Base-by-base conservation (phyloP, 2,113 vertebrate species). In the Rhinopomastus cyanomelas region DNA sequence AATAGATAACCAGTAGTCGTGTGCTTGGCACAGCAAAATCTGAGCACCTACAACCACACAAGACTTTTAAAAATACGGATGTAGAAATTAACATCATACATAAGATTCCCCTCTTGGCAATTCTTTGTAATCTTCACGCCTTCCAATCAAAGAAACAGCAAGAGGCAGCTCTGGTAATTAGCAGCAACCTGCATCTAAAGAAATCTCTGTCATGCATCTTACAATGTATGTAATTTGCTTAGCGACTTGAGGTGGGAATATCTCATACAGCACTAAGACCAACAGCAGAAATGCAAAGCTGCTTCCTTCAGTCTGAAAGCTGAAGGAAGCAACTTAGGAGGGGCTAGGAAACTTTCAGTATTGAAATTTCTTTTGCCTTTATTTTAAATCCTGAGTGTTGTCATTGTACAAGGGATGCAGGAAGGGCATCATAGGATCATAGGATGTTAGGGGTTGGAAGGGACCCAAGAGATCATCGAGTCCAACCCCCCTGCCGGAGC, bases 191-290 rank as follows among this genome's bases (percentile, higher is more conserved):
- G 11, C 2, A 32, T 2, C 67, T 18, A 22, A 36, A 85, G 44
- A 89, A 60, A 51, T 8, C 20, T 23, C 60, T 17, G 12, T 37
- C 59, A 74, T 2, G 15, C 3, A 39, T 15, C 61, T 4, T 8
- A 2, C 30, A 32, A 17, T 14, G 11, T 8, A 37, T 10, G 25
- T 25, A 10, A 30, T 71, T 49, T 9, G 30, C 60, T 87, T 57
- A 34, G 49, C 14, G n/a, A 2, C n/a, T 22, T 14, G 18, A 15
- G 52, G 16, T 0, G 2, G 29, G 16, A 72, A 49, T 1, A 21
- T 8, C 18, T 44, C 11, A 3, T 51, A 21, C 7, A 25, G 48
- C 34, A 16, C 30, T 30, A 37, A 61, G 11, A 60, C 14, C 32
- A 60, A 65, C 44, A 49, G 11, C 52, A 83, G 65, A 91, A 77